phyloP scores from a whole-genome alignment of 2,797 vertebrate genomes.

The Chaetophractus vellerosus region DNA sequence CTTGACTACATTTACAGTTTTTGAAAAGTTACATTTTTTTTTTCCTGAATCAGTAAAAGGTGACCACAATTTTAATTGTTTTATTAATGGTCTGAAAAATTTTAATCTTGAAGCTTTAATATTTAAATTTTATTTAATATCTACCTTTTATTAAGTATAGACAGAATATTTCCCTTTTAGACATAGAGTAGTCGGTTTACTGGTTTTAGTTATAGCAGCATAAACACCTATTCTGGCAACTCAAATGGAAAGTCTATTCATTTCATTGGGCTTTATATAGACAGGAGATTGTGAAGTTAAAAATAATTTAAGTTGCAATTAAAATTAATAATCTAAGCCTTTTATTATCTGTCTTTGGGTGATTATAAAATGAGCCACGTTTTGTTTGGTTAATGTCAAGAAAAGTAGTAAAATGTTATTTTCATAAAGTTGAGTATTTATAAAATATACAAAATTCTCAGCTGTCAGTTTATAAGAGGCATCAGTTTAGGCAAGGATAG shows the following conservation, averaged over 20 bases:
- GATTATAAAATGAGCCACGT: neutral
- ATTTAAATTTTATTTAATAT: neutral
- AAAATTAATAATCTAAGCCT: neutral
- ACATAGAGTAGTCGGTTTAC: neutral
- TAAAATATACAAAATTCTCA: neutral
- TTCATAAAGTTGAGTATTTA: neutral
- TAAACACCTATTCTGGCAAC: neutral
- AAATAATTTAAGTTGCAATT: constrained; percentile 23
- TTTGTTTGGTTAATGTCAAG: neutral
- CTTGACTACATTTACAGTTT: constrained; percentile 21
- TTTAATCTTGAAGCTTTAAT: neutral
- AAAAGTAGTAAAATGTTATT: neutral
- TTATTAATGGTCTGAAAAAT: constrained; percentile 2
- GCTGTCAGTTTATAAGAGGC: neutral
- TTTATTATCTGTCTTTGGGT: neutral
- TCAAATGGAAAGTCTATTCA: neutral
- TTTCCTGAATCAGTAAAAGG: neutral
- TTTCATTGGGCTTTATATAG: neutral
- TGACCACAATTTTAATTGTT: constrained; percentile 5
- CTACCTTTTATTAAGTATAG: constrained; percentile 14
- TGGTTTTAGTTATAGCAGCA: neutral
- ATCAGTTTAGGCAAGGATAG: neutral
- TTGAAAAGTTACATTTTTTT: neutral
- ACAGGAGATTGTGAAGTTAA: neutral
- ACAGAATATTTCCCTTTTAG: neutral